A percentile compares a stretch with the other conserved stretches of the same genome.
Evolutionary conservation across 2,797 vertebrate species (phyloP).

Genomic region (Tachyglossus aculeatus): DNA sequence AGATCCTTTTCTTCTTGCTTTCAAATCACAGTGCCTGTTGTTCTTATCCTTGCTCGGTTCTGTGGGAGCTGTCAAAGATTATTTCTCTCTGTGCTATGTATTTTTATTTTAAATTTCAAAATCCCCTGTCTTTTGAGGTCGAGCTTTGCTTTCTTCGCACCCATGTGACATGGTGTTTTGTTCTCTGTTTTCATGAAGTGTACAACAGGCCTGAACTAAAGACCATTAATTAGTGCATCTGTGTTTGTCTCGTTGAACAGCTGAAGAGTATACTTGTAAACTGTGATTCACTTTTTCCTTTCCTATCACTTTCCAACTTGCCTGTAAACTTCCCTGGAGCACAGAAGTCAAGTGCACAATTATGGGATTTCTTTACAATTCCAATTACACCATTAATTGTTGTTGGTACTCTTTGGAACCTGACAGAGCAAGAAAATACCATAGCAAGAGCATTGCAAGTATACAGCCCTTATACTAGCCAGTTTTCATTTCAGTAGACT

Average conservation of each 20-base stretch:
- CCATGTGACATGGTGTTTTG: background rate
- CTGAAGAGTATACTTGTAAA: conserved; percentile 13
- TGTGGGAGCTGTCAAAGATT: background rate
- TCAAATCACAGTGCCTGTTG: background rate
- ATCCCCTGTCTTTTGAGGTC: background rate
- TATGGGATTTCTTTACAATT: conserved; percentile 29
- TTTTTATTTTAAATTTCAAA: background rate
- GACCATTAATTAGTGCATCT: background rate
- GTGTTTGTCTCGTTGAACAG: background rate
- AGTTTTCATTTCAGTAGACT: background rate
- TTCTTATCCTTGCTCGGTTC: background rate
- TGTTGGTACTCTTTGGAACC: conserved; percentile 26
- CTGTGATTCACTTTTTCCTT: conserved; percentile 23
- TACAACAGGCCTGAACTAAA: background rate
- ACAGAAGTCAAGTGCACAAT: conserved; percentile 29
- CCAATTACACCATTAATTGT: conserved; percentile 25
- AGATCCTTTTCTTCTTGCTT: background rate
- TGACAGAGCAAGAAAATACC: conserved; percentile 22
- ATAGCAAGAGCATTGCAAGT: background rate
- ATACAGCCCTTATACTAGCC: background rate
- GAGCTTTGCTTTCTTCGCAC: background rate
- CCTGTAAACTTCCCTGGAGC: conserved; percentile 32
- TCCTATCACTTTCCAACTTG: conserved; percentile 29
- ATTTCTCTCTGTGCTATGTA: background rate
- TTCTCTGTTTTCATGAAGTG: background rate